These are phyloP conservation scores for Falco peregrinus DNA, from an alignment of 2,797 vertebrate species.

Conservation along the genomic window DNA sequence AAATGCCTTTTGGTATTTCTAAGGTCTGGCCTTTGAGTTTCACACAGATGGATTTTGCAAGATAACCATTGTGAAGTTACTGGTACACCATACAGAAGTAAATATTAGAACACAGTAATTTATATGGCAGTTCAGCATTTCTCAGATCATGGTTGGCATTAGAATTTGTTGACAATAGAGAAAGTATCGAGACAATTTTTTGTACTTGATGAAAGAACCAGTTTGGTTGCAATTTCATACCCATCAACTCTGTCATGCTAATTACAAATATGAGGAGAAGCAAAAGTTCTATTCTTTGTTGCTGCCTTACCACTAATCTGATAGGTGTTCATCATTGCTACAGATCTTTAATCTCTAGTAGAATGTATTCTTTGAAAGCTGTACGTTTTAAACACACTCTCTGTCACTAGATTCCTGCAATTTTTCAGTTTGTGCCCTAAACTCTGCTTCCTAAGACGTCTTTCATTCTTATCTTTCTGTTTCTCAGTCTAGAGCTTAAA, in stretches of 20 bases:
- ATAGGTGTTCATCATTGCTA: not conserved
- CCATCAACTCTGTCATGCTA: not conserved
- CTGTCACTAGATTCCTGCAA: not conserved
- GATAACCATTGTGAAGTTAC: not conserved
- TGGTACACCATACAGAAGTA: not conserved
- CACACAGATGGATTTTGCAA: not conserved
- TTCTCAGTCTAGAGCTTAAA: not conserved
- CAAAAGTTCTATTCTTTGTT: not conserved
- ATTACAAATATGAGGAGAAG: not conserved
- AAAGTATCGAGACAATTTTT: not conserved
- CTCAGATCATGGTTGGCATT: not conserved
- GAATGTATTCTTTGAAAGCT: not conserved
- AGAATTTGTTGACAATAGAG: not conserved
- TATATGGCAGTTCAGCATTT: not conserved
- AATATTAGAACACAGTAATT: not conserved
- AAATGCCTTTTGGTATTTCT: not conserved
- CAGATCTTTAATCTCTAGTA: not conserved
- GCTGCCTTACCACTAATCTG: not conserved
- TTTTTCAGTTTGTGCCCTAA: not conserved
- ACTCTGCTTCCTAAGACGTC: not conserved
- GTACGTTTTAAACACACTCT: not conserved
- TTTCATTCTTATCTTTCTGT: not conserved
- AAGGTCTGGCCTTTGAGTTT: not conserved
- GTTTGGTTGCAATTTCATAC: not conserved
- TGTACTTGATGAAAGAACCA: not conserved